phyloP scores from a whole-genome alignment of 2,113 vertebrate species.

The Gambusia holbrooki region DNA sequence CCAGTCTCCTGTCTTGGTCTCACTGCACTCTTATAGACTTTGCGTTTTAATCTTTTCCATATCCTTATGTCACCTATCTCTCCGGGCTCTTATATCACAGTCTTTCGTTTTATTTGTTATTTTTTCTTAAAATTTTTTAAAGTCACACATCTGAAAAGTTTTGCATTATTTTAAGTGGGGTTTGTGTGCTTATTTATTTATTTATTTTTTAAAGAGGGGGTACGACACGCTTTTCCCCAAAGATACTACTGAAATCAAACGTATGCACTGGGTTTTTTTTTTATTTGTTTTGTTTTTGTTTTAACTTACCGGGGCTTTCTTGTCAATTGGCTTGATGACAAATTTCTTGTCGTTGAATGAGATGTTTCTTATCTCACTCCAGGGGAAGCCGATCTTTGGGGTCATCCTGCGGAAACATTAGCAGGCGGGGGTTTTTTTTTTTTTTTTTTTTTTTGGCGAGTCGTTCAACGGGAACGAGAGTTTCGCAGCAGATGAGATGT shows the following conservation, averaged over 20 bases:
- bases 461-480: neutral
- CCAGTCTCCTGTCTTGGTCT: neutral
- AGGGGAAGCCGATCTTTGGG: conserved; percentile 97
- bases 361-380: conserved; percentile 98
- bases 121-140: no score
- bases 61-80: neutral
- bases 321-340: conserved; percentile 97
- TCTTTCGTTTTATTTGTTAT: no score
- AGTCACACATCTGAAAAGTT: neutral
- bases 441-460: no score
- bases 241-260: neutral
- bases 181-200: no score
- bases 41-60: neutral
- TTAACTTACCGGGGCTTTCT: conserved; percentile 91
- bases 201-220: no score
- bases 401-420: conserved; percentile 83
- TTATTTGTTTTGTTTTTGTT: neutral
- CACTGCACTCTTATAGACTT: neutral
- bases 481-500: neutral
- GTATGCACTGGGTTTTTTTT: no score
- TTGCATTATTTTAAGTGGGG: neutral
- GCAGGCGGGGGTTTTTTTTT: neutral
- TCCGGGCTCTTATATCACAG: no score
- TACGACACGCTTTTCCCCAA: no score
- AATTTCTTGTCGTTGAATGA: conserved; percentile 99